Base-by-base conservation (phyloP, 1,140 invertebrate species). In the Heliconius hewitsoni region DNA sequence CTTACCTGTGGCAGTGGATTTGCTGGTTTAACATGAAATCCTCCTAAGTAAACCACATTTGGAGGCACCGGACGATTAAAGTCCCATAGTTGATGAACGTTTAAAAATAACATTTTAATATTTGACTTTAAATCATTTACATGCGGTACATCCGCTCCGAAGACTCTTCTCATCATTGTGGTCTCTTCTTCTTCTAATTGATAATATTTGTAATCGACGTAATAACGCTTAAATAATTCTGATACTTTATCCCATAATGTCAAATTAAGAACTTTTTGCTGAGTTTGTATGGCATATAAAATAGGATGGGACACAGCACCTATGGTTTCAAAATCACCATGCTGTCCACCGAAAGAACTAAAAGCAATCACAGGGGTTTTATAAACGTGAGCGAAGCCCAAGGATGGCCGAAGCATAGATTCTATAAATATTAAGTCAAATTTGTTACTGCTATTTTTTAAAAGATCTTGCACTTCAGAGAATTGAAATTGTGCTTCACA, bases 61-160 rank as follows among this genome's bases (percentile, higher is more conserved):
- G 72, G 60, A n/a, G 78, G 60, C 34, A 79, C 78, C 19, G 78
- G 78, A 9, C 71, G 71, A n/a, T 79, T 79, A 13, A 46, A 73
- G 5, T 78, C 77, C 77, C 77, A 78, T 19, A 94, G 83, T 11
- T 91, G 93, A 91, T 96, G 93, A 19, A 86, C 86, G 81, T 95
- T 95, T 8, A 95, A 78, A 78, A 97, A 94, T n/a, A 96, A 76
- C 86, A 96, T 85, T 72, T 94, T 93, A 0, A 95, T 86, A 85
- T 95, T 95, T 34, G 89, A 87, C 37, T 90, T 87, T 27, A 96
- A 83, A 74, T 95, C 92, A 0, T 81, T 81, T 1, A 95, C 18
- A 19, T 83, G 57, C 2, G 94, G 92, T 27, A 92, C 77, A 80
- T 91, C 85, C 1, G 85, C n/a, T 6, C 93, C 95, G 79, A 95